Evolutionary conservation across 1,140 invertebrate species (phyloP), one percentile per base, ranked within the genome.

Genomic region (Microplitis demolitor): DNA sequence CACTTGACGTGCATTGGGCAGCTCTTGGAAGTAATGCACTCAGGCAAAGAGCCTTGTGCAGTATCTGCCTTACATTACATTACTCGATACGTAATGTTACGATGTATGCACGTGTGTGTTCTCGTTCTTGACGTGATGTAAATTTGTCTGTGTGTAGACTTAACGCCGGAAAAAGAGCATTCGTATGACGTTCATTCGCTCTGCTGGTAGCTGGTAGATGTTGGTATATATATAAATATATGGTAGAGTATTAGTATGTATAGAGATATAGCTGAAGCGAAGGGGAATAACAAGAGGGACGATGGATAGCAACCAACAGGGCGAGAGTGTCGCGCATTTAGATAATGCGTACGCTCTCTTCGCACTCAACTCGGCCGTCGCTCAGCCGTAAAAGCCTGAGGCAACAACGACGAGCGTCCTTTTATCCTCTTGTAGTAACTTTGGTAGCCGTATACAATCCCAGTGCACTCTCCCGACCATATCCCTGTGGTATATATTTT

Each of bases 351-450:
- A 76, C 68, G 66, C 74, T 60, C 63, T 72, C 45, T 34, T 61
- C 68, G 75, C 71, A 76, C 75, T 76, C 69, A 76, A 74, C 74
- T 76, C 53, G 66, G 37, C 69, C 72, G 67, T 74, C 66, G 75
- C 66, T 68, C 70, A 73, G 69, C 67, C 78, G 76, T 87, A 85
- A 85, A 85, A 87, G 83, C 83, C 77, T 76, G 66, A 78, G 78
- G 79, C 79, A 76, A 34, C 51, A 79, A 80, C 66, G 69, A 62
- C 50, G 69, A 76, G 72, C 80, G 84, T 87, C 84, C 84, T 86
- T 87, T 87, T 85, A 87, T 87, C 82, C 85, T 85, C 83, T 87
- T 84, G 79, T 85, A 45, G 6, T 45, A 80, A 84, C 82, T 83
- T 82, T 77, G 80, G 78, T 80, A 73, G 78, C 77, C 77, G 76